Percentiles rank a stretch among this genome's conserved stretches.
Evolutionary conservation across 2,113 vertebrate genomes (phyloP).

Genomic region (Erpornis zantholeuca): DNA sequence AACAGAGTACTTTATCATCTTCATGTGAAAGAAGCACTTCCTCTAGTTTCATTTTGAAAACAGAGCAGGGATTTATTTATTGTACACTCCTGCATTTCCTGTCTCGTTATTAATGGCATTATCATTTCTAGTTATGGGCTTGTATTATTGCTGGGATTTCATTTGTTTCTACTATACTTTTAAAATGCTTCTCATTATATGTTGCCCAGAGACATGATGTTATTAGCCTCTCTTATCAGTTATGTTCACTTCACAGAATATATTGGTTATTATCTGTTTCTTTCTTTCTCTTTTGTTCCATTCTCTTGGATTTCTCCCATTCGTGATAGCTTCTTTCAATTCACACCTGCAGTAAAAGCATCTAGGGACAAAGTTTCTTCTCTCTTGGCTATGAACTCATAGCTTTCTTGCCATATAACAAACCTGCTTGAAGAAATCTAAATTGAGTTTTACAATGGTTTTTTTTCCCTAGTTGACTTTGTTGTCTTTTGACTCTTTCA

Average conservation of each 20-base stretch:
- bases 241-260: neutral
- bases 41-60: neutral
- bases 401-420: neutral
- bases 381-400: neutral
- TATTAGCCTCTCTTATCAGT: slow-evolving; percentile 1
- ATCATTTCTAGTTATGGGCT: slow-evolving; percentile 1
- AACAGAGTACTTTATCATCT: neutral
- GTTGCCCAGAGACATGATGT: neutral
- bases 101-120: slow-evolving; percentile 5
- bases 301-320: neutral
- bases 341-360: neutral
- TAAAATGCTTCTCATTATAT: neutral
- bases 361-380: neutral
- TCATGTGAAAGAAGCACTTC: neutral
- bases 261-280: neutral
- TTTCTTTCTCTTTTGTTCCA: neutral
- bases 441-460: neutral
- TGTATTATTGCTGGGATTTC: slow-evolving; percentile 13
- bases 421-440: neutral
- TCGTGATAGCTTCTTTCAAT: neutral
- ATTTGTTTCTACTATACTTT: neutral
- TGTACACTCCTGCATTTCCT: neutral
- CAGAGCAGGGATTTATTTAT: slow-evolving; percentile 6
- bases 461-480: neutral
- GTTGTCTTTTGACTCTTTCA: neutral